Evolutionary conservation across 2,797 vertebrate species (phyloP), one percentile per base, ranked within the genome.

Genomic region (Myotis planiceps): DNA sequence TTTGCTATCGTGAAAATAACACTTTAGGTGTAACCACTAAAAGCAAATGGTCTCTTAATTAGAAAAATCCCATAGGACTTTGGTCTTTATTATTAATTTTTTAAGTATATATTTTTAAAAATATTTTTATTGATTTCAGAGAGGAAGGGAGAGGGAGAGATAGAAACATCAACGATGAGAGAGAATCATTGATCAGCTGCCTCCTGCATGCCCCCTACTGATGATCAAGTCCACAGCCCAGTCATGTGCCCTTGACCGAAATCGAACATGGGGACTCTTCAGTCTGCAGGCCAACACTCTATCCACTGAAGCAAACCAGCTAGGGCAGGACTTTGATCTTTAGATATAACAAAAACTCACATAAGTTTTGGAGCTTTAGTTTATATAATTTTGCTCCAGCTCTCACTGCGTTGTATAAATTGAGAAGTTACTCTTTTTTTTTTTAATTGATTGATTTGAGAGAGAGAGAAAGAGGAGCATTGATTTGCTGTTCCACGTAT

Each of bases 1-100:
- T 94, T 90, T 88, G 13, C 49, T 37, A 25, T 96, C 66, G 47
- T 92, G 63, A 95, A 96, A 94, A 94, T 80, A 88, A 92, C 63
- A 80, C 13, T 37, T 47, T 34, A 69, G 9, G 58, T 79, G 13
- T 58, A 80, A 80, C 42, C 69, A 72, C 21, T 94, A 19, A 93
- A 95, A 89, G 45, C 75, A 92, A 23, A 21, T 2, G 2, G 32
- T 75, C 65, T 93, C 76, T 84, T 92, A 74, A 71, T 94, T 96
- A 91, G 15, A 60, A 58, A 27, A 88, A 45, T 82, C 29, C 19
- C 27, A 6, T 75, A 87, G 75, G 75, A 93, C 65, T 85, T 96
- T 69, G 51, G 58, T 37, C 58, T 60, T 60, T 60, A 60, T 60
- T 60, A 60, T 14, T 60, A 27, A 27, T 60, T 6, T 49, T 60